Percentiles rank a stretch among this genome's conserved stretches.
Conservation (phyloP, 1,140 invertebrate species). For the Aphis craccivora region DNA sequence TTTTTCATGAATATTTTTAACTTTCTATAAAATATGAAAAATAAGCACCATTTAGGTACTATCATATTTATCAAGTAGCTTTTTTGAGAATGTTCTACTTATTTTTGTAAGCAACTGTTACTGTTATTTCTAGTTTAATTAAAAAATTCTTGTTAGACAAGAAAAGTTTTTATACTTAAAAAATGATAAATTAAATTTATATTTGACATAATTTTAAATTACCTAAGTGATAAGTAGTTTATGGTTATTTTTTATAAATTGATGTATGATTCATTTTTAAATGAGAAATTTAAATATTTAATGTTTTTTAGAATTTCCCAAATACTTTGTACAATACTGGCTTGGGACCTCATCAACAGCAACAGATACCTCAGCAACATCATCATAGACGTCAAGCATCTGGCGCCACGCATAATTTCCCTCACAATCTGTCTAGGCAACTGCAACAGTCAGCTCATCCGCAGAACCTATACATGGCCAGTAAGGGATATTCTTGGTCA, state of each 20-base stretch:
- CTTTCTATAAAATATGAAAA: neutral
- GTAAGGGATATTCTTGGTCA: conserved; percentile 62
- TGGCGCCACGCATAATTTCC: conserved; percentile 68
- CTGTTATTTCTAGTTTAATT: conserved; percentile 32
- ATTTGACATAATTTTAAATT: neutral
- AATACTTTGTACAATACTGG: conserved; percentile 63
- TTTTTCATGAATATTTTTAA: conserved; percentile 7
- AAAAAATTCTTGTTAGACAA: neutral
- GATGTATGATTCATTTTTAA: neutral
- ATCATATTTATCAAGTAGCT: conserved; percentile 8
- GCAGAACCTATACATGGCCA: conserved; percentile 63
- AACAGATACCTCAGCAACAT: conserved; percentile 62
- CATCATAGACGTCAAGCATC: conserved; percentile 66
- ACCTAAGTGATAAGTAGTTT: neutral
- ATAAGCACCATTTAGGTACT: neutral
- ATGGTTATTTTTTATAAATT: neutral
- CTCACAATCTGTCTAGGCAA: conserved; percentile 63
- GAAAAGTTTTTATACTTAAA: neutral
- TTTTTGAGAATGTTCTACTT: conserved; percentile 32
- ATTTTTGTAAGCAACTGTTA: conserved; percentile 25
- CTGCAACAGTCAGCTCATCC: conserved; percentile 62
- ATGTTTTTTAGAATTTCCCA: conserved; percentile 59
- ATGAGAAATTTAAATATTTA: neutral
- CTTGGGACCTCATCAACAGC: conserved; percentile 64
- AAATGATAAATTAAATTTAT: neutral